These are phyloP conservation scores for Miichthys miiuy DNA, from an alignment of 2,797 vertebrate species.

Conservation along the genomic window DNA sequence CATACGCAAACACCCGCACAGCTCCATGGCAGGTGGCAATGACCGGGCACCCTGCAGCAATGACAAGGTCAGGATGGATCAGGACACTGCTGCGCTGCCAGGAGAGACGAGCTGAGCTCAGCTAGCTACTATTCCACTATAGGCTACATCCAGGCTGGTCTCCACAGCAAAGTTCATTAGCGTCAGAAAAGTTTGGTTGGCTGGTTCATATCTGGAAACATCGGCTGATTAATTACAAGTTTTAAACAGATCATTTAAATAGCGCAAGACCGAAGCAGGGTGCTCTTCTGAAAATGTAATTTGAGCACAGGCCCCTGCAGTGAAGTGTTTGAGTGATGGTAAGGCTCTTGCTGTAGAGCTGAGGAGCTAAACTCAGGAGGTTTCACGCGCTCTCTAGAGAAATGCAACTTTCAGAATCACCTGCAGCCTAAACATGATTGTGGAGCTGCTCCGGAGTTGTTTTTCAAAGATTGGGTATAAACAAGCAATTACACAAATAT, in stretches of 20 bases:
- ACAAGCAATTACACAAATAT: conserved; percentile 77
- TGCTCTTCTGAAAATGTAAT: conserved; percentile 54
- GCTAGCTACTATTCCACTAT: conserved; percentile 40
- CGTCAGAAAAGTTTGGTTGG: conserved; percentile 50
- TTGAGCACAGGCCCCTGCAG: conserved; percentile 69
- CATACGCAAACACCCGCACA: conserved; percentile 50
- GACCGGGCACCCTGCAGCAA: conserved; percentile 70
- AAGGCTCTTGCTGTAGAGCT: conserved; percentile 62
- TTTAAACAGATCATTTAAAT: conserved; percentile 65
- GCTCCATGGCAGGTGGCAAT: conserved; percentile 63
- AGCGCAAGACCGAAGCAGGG: conserved; percentile 36
- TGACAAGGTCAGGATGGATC: conserved; percentile 76
- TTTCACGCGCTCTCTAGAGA: conserved; percentile 73
- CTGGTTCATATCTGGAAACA: conserved; percentile 40
- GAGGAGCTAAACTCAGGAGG: conserved; percentile 68
- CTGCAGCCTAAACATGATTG: conserved; percentile 83
- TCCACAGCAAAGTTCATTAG: conserved; percentile 38
- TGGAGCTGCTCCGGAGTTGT: conserved; percentile 69
- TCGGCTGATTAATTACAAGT: conserved; percentile 59
- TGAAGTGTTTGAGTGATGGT: conserved; percentile 76
- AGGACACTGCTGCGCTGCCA: conserved; percentile 65
- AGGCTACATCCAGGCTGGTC: conserved; percentile 23
- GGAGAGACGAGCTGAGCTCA: conserved; percentile 71
- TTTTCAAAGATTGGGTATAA: conserved; percentile 76
- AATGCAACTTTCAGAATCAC: conserved; percentile 82